Evolutionary conservation across 2,113 vertebrate genomes (phyloP), one percentile per base, ranked within the genome.

Genomic region (Neoarius graeffei): DNA sequence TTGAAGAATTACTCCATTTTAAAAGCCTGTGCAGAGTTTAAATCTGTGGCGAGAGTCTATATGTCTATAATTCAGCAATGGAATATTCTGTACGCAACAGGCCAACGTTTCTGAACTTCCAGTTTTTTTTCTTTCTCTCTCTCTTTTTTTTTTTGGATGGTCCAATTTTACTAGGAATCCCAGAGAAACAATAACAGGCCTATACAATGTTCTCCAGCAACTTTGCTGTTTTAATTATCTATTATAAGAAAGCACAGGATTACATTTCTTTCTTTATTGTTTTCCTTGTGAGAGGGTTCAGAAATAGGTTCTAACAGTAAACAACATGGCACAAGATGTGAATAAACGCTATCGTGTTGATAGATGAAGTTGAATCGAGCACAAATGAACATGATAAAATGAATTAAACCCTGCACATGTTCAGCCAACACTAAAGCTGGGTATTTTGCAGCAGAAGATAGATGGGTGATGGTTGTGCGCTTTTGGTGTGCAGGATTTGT

Each of bases 51-150:
- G 17, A 71, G 19, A 50, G 7, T 9, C 54, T 9, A 11, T 23
- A 20, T 13, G 42, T 52, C 9, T 50, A 10, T 11, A 25, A 52
- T 52, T 25, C 42, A 48, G 35, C 71, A 52, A 52, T 13, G 48
- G 0, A 4, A 11, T 50, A 23, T 23, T 50, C 73, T 50, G 0
- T 23, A 76, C 42, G 5, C 42, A 73, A 42, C 14, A 76, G 17
- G 8, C 56, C 30, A 62, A 3, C 35, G 79, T 74, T 90, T 92
- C 73, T 50, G 42, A 8, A 76, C 50, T 50, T 25, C 20, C 10
- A 9, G 7, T 54, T 54, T 54, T 54, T 54, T 54, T 54, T 54
- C 10, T 54, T 54, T 54, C 10, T 54, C 10, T 54, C 10, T 54
- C 10, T 54, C 10, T 54, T 54, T 54, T 54, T 54, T 54, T 54